Base-by-base conservation (phyloP, 2,797 vertebrate genomes). In the Hippocampus kuda region DNA sequence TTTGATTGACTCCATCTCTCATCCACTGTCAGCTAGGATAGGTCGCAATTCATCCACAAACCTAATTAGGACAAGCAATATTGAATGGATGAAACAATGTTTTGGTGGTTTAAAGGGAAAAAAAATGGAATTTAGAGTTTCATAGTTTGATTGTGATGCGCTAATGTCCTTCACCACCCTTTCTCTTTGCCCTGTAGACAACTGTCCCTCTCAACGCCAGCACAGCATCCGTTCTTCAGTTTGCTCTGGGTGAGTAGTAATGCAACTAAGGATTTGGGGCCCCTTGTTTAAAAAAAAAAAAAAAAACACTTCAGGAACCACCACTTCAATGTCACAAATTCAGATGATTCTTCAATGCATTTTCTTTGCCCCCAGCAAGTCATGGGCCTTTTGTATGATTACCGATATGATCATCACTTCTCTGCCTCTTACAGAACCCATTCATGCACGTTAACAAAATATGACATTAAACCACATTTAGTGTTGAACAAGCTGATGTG, bases 201-300 rank as follows among this genome's bases (percentile, higher is more conserved):
- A 94, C 95, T 57, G 89, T 91, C 70, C 83, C 88, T 80, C 93
- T 99, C 77, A 99, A 99, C 87, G 97, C 95, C 75, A 98, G 92
- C 82, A 95, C 95, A 74, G 95, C 95, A 48, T 97, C 95, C 1
- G 84, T 97, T 69, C 93, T 99, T 72, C 97, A 99, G 30, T 99
- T 99, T 85, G 93, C 95, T 18, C 90, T 99, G 49, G 97, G 97
- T 99, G 88, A 96, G 97, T 94, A 79, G 26, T 27, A 34, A 12
- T 49, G 8, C 18, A 56, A 34, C 24, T 22, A 59, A 16, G 26
- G 26, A 24, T 64, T 46, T 44, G 34, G 18, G 38, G 30, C 34
- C n/a, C n/a, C n/a, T 18, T 54, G 53, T 54, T 18, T 5, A 20
- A 49, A 54, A 53, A n/a, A n/a, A 53, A 1, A 53, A 53, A 53